These are phyloP conservation scores for Mesitornis unicolor DNA, from an alignment of 2,113 vertebrate genomes.

Conservation along the genomic window DNA sequence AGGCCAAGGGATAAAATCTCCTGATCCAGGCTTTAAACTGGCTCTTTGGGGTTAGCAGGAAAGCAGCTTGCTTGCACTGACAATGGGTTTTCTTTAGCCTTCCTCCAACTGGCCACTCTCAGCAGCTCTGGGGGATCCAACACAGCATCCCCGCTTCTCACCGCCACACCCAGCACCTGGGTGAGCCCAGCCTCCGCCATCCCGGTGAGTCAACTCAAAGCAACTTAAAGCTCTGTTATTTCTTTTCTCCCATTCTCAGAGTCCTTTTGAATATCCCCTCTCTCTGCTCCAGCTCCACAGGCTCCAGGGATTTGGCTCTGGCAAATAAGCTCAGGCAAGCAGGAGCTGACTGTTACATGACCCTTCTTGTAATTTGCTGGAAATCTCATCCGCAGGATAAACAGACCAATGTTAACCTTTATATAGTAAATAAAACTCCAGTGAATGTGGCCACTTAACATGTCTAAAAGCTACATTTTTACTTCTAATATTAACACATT, in stretches of 20 bases:
- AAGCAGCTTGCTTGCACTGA: neutral
- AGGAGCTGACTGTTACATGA: conserved; percentile 68
- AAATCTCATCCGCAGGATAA: conserved; percentile 57
- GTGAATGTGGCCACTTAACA: conserved; percentile 52
- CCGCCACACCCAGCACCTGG: neutral
- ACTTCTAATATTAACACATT: conserved; percentile 69
- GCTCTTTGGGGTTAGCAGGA: neutral
- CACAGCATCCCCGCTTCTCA: neutral
- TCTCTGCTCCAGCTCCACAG: neutral
- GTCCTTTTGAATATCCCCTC: conserved; percentile 7
- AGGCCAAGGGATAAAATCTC: neutral
- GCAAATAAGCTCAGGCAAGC: conserved; percentile 43
- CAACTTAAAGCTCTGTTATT: neutral
- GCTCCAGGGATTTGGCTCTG: conserved; percentile 54
- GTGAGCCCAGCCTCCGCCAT: neutral
- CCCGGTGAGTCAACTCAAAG: fast-evolving
- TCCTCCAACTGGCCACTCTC: neutral
- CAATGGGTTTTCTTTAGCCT: neutral
- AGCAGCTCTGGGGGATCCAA: fast-evolving
- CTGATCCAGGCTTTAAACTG: neutral
- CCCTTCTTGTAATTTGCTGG: conserved; percentile 66
- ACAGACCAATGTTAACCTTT: conserved; percentile 62
- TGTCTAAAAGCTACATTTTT: conserved; percentile 48
- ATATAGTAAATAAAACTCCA: conserved; percentile 59
- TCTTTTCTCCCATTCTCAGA: neutral